Base-by-base conservation (phyloP, 1,140 invertebrate genomes). In the Panonychus citri region DNA sequence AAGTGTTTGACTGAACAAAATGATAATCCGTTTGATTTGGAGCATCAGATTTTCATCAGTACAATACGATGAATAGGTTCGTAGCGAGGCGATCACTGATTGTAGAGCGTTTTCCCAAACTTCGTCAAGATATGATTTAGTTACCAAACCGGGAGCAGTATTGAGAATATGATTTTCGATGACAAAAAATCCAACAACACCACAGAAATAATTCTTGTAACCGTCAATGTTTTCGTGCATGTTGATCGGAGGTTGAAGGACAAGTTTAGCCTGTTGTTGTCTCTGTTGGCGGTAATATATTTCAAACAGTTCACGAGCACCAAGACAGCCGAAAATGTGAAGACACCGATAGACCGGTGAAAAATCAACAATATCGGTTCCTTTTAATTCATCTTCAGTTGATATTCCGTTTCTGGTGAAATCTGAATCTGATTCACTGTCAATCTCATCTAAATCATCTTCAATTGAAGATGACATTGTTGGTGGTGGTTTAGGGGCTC, bases 141-240 rank as follows among this genome's bases (percentile, higher is more conserved):
- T 93, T 0, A 95, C 88, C 19, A 98, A 74, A 26, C 86, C 86
- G 63, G 82, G 81, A 2, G 88, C 88, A 7, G 90, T 95, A 67
- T 90, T 90, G 12, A 96, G 73, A 34, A 99, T 82, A 70, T 97
- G 90, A 74, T 98, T 91, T 72, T 99, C 94, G 5, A 97, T 81
- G 42, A 97, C 89, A 71, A 98, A 98, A 73, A 98, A 98, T 7
- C 74, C 75, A 56, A 75, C 66, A 58, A 76, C 71, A 62, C 85
- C 85, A 67, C 95, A 81, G 51, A 98, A 78, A 67, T 95, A 98
- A 57, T 77, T 76, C 66, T 82, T 79, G 68, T 94, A 96, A 40
- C 80, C 82, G 60, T 82, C 79, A 60, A 94, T 78, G 50, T 81
- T 86, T 68, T 94, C 89, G 67, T 91, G 84, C 79, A 95, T 90